Conservation (phyloP, 2,113 vertebrate species). For the Podiceps cristatus region DNA sequence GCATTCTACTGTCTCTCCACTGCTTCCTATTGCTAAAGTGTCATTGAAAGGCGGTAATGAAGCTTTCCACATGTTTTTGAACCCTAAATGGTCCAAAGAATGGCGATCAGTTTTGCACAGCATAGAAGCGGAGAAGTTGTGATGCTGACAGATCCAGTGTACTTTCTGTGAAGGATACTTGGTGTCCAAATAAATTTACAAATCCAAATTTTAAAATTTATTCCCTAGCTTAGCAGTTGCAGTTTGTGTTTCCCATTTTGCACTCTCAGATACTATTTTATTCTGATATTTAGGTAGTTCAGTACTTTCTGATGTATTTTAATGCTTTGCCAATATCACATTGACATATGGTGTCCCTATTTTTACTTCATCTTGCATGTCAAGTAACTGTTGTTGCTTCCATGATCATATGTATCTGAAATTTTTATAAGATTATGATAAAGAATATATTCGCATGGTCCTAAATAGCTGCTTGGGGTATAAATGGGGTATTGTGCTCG, state of each 20-base stretch:
- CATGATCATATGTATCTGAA: neutral
- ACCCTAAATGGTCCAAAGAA: neutral
- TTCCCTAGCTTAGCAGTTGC: neutral
- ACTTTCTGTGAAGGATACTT: neutral
- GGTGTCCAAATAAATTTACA: neutral
- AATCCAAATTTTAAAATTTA: neutral
- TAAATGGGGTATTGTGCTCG: neutral
- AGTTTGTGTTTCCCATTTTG: neutral
- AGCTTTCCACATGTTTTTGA: conserved; percentile 31
- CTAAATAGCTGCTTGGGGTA: neutral
- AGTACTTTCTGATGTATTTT: neutral
- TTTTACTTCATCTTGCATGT: conserved; percentile 4
- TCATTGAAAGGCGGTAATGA: conserved; percentile 21
- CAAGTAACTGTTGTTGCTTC: conserved; percentile 6
- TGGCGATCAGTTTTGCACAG: neutral
- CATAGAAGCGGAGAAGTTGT: neutral
- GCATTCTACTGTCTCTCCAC: neutral
- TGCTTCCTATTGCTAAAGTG: conserved; percentile 8
- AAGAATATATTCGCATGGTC: neutral
- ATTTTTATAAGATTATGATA: neutral
- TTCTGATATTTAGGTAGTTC: neutral
- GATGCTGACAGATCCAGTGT: neutral
- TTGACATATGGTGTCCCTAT: neutral
- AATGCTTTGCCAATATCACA: neutral
- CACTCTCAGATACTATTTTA: neutral